Evolutionary conservation across 2,797 vertebrate species (phyloP).

Genomic region (Anniella stebbinsi): DNA sequence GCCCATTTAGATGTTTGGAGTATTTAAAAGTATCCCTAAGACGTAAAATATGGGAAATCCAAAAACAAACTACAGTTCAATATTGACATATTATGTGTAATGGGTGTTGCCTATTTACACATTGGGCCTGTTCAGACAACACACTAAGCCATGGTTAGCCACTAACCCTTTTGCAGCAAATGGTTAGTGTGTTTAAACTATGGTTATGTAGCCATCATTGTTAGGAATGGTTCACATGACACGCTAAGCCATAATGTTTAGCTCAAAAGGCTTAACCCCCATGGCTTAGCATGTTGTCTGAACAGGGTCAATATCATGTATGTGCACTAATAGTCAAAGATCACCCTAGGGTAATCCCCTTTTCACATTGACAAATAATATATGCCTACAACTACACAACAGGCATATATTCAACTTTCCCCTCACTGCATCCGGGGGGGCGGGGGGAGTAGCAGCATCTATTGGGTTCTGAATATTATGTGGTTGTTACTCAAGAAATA

Average conservation of each 20-base stretch:
- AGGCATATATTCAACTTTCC: not conserved
- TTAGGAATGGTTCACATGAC: no score
- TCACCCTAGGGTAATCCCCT: not conserved
- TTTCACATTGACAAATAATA: not conserved
- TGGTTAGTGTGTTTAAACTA: no score
- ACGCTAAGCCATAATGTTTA: no score
- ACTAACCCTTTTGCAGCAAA: no score
- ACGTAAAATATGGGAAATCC: not conserved
- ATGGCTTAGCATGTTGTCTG: no score
- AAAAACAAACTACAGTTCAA: not conserved
- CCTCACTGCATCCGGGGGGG: not conserved
- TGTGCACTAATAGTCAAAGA: not conserved
- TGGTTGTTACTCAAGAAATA: not conserved
- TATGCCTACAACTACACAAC: not conserved
- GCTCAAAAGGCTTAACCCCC: no score
- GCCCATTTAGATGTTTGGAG: not conserved
- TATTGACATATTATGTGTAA: not conserved
- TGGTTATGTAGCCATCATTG: no score
- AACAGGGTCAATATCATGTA: not conserved
- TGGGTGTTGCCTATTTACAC: not conserved
- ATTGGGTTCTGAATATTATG: not conserved
- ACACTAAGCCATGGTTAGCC: no score
- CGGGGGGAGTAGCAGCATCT: not conserved
- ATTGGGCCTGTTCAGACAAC: not conserved
- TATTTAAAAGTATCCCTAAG: not conserved